Percentiles rank a stretch among this genome's conserved stretches.
Evolutionary conservation across 2,797 vertebrate genomes (phyloP).

Genomic region (Neopelma chrysocephalum): DNA sequence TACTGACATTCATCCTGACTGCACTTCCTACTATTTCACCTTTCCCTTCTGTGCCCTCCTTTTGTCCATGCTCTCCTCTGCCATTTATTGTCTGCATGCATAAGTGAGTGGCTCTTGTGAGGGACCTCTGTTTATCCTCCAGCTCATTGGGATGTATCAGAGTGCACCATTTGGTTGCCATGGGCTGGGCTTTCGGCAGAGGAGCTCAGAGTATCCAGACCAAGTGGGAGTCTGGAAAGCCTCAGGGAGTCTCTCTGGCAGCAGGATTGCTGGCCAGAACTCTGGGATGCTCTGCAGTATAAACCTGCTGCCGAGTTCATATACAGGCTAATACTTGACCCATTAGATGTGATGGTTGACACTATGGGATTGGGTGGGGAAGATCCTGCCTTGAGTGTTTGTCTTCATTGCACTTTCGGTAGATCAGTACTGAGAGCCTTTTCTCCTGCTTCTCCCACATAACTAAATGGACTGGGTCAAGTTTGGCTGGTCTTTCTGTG

Average conservation of each 20-base stretch:
- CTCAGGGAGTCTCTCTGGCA: background rate
- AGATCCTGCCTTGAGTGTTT: background rate
- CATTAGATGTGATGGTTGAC: background rate
- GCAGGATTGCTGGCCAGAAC: background rate
- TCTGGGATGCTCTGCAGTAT: background rate
- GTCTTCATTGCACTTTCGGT: background rate
- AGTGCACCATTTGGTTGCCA: rapidly evolving
- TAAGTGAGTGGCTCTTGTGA: rapidly evolving
- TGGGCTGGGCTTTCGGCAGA: background rate
- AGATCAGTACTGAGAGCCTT: background rate
- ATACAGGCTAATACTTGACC: background rate
- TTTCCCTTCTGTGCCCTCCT: background rate
- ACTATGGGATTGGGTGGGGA: background rate
- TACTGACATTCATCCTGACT: background rate
- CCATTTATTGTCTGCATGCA: background rate
- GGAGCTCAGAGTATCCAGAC: background rate
- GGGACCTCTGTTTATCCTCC: background rate
- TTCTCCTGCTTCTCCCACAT: background rate
- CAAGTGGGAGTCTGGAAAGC: background rate
- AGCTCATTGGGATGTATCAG: background rate
- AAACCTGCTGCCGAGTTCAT: background rate
- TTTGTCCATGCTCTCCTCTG: background rate
- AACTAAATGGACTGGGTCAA: background rate
- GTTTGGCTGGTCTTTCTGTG: background rate
- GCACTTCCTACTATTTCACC: background rate